Evolutionary conservation across 1,140 invertebrate genomes (phyloP), one percentile per base, ranked within the genome.

Genomic region (Camponotus pennsylvanicus): DNA sequence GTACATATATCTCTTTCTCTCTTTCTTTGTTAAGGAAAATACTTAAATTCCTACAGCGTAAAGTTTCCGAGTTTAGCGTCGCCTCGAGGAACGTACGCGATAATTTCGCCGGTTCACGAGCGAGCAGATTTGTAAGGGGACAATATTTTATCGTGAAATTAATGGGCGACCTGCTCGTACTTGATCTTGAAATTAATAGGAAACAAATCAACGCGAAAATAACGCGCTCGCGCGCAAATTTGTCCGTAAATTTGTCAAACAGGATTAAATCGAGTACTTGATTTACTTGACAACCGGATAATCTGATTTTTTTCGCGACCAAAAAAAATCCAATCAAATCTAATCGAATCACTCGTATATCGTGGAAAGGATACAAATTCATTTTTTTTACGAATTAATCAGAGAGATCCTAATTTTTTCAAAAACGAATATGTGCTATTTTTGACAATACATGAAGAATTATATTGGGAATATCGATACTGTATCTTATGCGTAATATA

Each of bases 171-270:
- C 40, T 61, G 49, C 9, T 69, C 49, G 52, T 21, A 73, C 69
- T 83, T 83, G 79, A 83, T 83, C 79, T 83, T 63, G 79, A 83
- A 83, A 83, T 45, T 57, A 27, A 6, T 40, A 55, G 42, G 21
- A 45, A 45, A 40, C 32, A 59, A 61, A 80, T 40, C 49, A 15
- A 15, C 45, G 13, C 8, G 37, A 15, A 21, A 57, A 57, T 55
- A 69, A 59, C 52, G 55, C 79, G 52, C 18, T 15, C 27, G 3
- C 37, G 9, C 15, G 61, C 52, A 18, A 49, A 52, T 66, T 78
- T 13, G 61, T 34, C n/a, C 64, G 13, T 11, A 49, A 57, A 57
- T 70, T 57, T 34, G 64, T 57, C 64, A 9, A 66, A 9, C 13
- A 5, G 49, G 57, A 70, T 80, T 55, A 80, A 80, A 27, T 18